phyloP scores from a whole-genome alignment of 2,888 invertebrate genomes.

The Chrysodeixis includens region DNA sequence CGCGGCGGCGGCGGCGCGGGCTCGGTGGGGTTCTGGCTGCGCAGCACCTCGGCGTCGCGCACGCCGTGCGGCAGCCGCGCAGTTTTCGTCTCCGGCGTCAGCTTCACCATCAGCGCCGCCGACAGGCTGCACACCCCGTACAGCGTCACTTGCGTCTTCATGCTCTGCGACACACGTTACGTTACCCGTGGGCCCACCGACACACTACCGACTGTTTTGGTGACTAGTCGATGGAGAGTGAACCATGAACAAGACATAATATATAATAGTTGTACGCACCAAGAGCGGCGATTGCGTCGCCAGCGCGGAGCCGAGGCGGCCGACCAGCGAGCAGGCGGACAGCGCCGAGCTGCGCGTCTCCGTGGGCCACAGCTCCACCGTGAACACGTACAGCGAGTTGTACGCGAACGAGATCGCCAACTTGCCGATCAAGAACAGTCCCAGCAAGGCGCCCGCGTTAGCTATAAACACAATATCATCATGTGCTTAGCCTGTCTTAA shows the following conservation, averaged over 20 bases:
- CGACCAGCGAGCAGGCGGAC: conserved; percentile 92
- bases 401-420: conserved; percentile 91
- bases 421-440: conserved; percentile 90
- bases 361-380: conserved; percentile 93
- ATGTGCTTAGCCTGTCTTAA: no score
- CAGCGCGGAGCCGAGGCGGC: conserved; percentile 91
- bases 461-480: conserved; percentile 59
- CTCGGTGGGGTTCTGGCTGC: conserved; percentile 32
- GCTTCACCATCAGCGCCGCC: conserved; percentile 87
- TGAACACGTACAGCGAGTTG: conserved; percentile 91
- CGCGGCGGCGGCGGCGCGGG: conserved; percentile 32
- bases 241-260: background rate
- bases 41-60: conserved; percentile 80
- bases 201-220: no score
- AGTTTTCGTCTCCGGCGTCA: conserved; percentile 90
- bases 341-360: conserved; percentile 90
- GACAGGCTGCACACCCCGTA: conserved; percentile 79
- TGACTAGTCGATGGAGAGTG: background rate
- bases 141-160: conserved; percentile 79
- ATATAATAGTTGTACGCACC: conserved; percentile 70
- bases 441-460: conserved; percentile 71
- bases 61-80: conserved; percentile 87
- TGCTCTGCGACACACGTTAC: conserved; percentile 65
- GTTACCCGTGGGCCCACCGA: no score
- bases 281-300: conserved; percentile 92